These are phyloP conservation scores for Propithecus coquereli DNA, from an alignment of 2,113 vertebrate species.

Conservation along the genomic window DNA sequence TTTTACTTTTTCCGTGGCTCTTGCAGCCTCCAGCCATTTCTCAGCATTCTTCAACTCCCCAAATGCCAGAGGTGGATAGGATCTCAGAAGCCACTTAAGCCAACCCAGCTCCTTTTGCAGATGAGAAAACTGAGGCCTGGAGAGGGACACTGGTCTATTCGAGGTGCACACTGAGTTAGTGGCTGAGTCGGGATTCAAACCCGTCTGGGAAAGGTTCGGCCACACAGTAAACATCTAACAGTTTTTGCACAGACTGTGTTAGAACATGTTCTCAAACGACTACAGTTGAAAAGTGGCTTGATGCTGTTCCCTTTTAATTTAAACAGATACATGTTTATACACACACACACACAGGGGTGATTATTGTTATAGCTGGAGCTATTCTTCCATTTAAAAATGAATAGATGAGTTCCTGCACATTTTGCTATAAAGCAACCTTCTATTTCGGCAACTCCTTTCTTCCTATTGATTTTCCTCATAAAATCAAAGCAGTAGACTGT, in stretches of 20 bases:
- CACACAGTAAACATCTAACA: background rate
- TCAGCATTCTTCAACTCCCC: background rate
- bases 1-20: background rate
- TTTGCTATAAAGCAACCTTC: constrained; percentile 58
- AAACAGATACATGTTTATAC: background rate
- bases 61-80: background rate
- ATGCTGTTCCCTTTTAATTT: background rate
- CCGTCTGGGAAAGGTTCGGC: background rate
- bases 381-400: constrained; percentile 50
- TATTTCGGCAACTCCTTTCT: constrained; percentile 46
- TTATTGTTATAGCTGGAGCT: constrained; percentile 14
- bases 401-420: constrained; percentile 25
- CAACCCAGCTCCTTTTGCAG: background rate
- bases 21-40: background rate
- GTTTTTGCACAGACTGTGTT: background rate
- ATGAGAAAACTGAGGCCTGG: background rate
- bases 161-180: no score
- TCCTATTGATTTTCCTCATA: constrained; percentile 64
- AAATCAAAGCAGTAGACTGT: constrained; percentile 57
- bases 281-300: background rate
- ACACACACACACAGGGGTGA: background rate
- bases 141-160: background rate
- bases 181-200: background rate
- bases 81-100: background rate
- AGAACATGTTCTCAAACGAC: background rate